phyloP scores from a whole-genome alignment of 1,140 invertebrate species.

The Drosophila micromelanica region DNA sequence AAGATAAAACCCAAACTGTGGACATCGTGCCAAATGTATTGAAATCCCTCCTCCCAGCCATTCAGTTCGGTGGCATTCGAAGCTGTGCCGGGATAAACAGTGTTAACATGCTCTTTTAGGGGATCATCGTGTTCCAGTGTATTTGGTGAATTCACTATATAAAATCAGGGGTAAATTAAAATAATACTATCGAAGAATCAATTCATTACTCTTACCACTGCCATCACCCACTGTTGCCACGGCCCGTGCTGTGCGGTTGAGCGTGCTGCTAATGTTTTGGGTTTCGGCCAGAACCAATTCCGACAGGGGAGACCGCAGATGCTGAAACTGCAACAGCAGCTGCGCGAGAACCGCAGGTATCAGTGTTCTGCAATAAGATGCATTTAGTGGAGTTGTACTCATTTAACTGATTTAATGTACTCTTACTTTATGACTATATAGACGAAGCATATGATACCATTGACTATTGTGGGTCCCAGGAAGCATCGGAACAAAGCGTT shows the following conservation, averaged over 20 bases:
- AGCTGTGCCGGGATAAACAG: neutral
- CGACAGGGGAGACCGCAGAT: neutral
- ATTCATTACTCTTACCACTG: neutral
- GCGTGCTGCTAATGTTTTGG: constrained; percentile 21
- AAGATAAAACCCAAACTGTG: constrained; percentile 67
- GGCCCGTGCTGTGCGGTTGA: constrained; percentile 55
- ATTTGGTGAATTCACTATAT: constrained; percentile 47
- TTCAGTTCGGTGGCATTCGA: constrained; percentile 18
- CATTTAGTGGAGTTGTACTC: neutral
- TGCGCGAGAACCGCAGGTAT: constrained; percentile 85
- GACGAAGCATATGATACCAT: constrained; percentile 84
- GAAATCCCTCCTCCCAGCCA: constrained; percentile 8
- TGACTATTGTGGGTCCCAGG: constrained; percentile 82
- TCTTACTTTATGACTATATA: constrained; percentile 85
- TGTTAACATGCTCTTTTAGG: constrained; percentile 31
- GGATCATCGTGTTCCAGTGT: constrained; percentile 32
- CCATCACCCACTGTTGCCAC: constrained; percentile 21
- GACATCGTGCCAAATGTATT: constrained; percentile 64
- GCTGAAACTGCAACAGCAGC: constrained; percentile 81
- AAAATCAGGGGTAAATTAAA: neutral
- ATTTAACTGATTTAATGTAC: neutral
- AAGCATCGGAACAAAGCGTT: constrained; percentile 85
- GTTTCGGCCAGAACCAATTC: neutral
- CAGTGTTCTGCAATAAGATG: constrained; percentile 71
- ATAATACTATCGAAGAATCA: neutral